Percentiles rank a stretch among this genome's conserved stretches.
Conservation (phyloP, 2,888 invertebrate species). For the Acleris emargana region DNA sequence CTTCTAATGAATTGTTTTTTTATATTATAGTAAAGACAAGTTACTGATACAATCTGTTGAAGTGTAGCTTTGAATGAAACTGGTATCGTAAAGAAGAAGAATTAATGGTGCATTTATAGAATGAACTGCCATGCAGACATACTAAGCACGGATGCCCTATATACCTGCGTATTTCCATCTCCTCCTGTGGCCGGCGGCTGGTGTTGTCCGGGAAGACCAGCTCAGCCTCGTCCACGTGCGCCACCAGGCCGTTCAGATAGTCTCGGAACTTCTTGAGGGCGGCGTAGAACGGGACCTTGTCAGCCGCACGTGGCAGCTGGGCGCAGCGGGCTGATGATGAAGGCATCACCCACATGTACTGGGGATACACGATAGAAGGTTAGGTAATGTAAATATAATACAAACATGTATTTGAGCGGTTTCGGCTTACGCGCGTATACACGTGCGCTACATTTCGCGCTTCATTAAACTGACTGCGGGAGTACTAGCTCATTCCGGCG, state of each 20-base stretch:
- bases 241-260: constrained; percentile 93
- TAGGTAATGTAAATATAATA: neutral
- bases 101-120: too few species aligned
- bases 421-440: too few species aligned
- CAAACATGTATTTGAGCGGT: neutral
- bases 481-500: too few species aligned
- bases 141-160: neutral
- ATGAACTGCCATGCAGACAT: too few species aligned
- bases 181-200: constrained; percentile 77
- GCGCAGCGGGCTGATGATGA: constrained; percentile 98
- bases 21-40: too few species aligned
- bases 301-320: constrained; percentile 97
- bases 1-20: too few species aligned
- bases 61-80: too few species aligned
- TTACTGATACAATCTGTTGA: too few species aligned
- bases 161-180: constrained; percentile 80
- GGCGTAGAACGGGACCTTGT: constrained; percentile 98
- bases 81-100: too few species aligned
- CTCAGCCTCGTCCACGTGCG: constrained; percentile 93
- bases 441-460: too few species aligned
- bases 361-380: neutral
- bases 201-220: constrained; percentile 89
- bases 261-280: constrained; percentile 98
- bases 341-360: constrained; percentile 99
- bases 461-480: too few species aligned